Conservation (phyloP, 2,113 vertebrate species). For the Hemibagrus wyckioides region DNA sequence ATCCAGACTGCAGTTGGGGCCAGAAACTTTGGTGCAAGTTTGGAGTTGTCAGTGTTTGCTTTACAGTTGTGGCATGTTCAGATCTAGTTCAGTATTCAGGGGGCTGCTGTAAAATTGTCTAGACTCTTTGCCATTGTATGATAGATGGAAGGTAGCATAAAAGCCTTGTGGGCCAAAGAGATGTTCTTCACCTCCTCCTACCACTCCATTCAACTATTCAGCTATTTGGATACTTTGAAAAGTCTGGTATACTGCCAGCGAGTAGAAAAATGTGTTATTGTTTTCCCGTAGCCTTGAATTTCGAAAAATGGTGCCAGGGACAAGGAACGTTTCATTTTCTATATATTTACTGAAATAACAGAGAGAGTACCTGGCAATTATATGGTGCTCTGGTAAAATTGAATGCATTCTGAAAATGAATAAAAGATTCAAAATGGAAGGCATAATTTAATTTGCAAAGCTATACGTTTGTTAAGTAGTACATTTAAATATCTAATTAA, state of each 20-base stretch:
- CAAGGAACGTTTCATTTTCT: background rate
- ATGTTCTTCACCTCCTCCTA: slow-evolving; percentile 11
- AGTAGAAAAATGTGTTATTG: slow-evolving; percentile 32
- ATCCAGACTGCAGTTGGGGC: background rate
- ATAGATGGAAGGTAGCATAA: slow-evolving; percentile 45
- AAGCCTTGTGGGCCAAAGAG: slow-evolving; percentile 43
- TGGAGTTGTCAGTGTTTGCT: background rate
- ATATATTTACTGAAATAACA: background rate
- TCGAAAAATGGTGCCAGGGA: slow-evolving; percentile 24
- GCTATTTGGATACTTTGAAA: slow-evolving; percentile 47
- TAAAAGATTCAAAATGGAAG: background rate
- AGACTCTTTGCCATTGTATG: slow-evolving; percentile 42
- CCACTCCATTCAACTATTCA: slow-evolving; percentile 9
- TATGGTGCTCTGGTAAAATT: background rate
- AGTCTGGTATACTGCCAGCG: slow-evolving; percentile 37
- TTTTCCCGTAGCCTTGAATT: slow-evolving; percentile 43
- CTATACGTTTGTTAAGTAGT: background rate
- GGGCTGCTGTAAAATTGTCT: slow-evolving; percentile 41
- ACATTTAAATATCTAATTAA: background rate
- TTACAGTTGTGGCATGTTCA: slow-evolving; percentile 9
- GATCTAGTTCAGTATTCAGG: slow-evolving; percentile 35
- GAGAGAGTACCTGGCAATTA: background rate
- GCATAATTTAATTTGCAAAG: background rate
- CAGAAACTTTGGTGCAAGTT: slow-evolving; percentile 19
- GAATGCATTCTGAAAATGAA: background rate